Conservation (phyloP, 2,888 invertebrate species). For the Lithophane socia region DNA sequence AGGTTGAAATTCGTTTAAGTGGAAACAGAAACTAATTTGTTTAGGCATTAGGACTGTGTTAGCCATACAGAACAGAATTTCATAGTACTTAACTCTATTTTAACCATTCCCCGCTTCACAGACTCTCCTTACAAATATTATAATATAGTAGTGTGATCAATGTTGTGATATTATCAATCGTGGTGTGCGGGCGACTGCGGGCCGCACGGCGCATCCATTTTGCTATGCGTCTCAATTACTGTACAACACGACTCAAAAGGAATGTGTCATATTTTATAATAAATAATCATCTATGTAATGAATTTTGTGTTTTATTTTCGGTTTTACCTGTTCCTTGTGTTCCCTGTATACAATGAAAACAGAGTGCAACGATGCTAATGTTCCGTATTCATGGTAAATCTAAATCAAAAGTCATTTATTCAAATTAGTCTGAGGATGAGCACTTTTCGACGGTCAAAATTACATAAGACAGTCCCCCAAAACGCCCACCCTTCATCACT, state of each 20-base stretch:
- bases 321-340: not conserved
- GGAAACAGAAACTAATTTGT: not conserved
- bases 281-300: slow-evolving; percentile 90
- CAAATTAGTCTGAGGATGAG: not conserved
- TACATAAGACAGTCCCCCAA: not conserved
- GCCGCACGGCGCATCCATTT: slow-evolving; percentile 78
- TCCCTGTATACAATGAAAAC: not conserved
- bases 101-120: not conserved
- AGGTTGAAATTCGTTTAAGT: not conserved
- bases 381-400: not conserved
- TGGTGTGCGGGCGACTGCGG: slow-evolving; percentile 70
- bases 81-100: not conserved
- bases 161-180: slow-evolving; percentile 78
- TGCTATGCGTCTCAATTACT: slow-evolving; percentile 89
- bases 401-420: not conserved
- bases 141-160: slow-evolving; percentile 74
- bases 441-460: not conserved
- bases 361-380: not conserved
- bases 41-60: too few species aligned
- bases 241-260: slow-evolving; percentile 89
- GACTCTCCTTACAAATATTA: slow-evolving; percentile 58
- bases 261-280: slow-evolving; percentile 91
- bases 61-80: not conserved
- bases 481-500: not conserved
- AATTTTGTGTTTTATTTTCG: slow-evolving; percentile 74